Base-by-base conservation (phyloP, 1,140 invertebrate species). In the Zaprionus taronus region DNA sequence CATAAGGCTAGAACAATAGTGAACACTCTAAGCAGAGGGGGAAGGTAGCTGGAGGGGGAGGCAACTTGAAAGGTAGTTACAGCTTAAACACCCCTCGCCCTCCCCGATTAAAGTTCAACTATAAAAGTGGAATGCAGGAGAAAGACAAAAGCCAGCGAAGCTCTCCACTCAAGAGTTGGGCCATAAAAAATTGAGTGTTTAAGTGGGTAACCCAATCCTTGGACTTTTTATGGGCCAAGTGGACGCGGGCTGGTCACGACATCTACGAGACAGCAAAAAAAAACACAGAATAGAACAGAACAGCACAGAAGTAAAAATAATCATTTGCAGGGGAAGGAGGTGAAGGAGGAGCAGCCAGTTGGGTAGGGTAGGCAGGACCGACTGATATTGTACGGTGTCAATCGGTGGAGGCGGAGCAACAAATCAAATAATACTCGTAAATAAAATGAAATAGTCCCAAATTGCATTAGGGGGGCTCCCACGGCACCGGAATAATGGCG, bases 371-470 rank as follows among this genome's bases (percentile, higher is more conserved):
- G 44, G 15, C n/a, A 31, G 31, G 4, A n/a, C 17, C 41, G 24
- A 20, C 2, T 5, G 36, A 38, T 60, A 60, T 60, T 60, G 34
- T 60, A n/a, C 38, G 36, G 57, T 61, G 69, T 57, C 20, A 20
- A 53, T 47, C 49, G 34, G 28, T 31, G 67, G 72, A 56, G 44
- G 20, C n/a, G n/a, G 7, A 47, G 24, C 73, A 65, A 65, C 60
- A 83, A 87, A 87, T 55, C 69, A 83, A 80, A 77, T 55, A 77
- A 73, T 73, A 24, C 47, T 24, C 47, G 47, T 51, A 89, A 86
- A 86, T 86, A 84, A 77, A 89, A 89, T 85, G 66, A 79, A 81
- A 85, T 90, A 78, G 80, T 80, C 80, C 53, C 81, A 85, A 89
- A 89, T 89, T 80, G 72, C 82, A 85, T 89, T 85, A 74, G 56